These are phyloP conservation scores for Schrankia costaestrigalis DNA, from an alignment of 2,888 invertebrate genomes.

Conservation along the genomic window DNA sequence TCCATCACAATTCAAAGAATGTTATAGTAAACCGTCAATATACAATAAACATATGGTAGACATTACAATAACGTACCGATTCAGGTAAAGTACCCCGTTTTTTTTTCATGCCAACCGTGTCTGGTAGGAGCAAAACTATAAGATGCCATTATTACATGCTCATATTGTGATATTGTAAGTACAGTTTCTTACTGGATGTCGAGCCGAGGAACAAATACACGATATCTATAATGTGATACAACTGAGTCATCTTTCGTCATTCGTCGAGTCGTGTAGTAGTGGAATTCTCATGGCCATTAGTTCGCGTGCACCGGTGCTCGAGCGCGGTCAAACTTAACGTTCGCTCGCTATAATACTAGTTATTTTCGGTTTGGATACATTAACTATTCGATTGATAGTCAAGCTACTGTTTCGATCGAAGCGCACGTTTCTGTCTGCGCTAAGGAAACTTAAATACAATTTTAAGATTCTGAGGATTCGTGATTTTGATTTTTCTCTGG, in stretches of 20 bases:
- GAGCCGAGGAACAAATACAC: constrained; percentile 48
- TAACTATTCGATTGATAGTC: constrained; percentile 47
- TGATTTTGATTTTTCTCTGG: constrained; percentile 39
- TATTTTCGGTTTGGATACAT: constrained; percentile 57
- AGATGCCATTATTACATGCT: too few species aligned
- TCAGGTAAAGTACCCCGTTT: too few species aligned
- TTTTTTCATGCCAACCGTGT: too few species aligned
- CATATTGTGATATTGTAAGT: too few species aligned
- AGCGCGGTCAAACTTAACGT: constrained; percentile 56
- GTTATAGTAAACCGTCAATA: too few species aligned
- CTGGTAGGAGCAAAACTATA: too few species aligned
- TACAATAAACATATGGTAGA: too few species aligned
- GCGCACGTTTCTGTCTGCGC: constrained; percentile 32
- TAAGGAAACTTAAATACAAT: neutral
- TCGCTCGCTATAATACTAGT: constrained; percentile 37
- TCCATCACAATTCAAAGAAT: too few species aligned
- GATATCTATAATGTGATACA: constrained; percentile 46
- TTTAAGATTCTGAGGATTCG: neutral
- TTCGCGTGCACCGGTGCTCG: constrained; percentile 66
- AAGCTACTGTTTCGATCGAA: constrained; percentile 45
- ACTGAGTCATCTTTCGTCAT: constrained; percentile 73
- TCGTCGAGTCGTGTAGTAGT: constrained; percentile 44
- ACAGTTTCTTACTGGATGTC: too few species aligned
- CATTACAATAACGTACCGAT: too few species aligned
- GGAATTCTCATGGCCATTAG: constrained; percentile 59